Conservation (phyloP, 2,113 vertebrate species). For the Cyphomyrus discorhynchus region DNA sequence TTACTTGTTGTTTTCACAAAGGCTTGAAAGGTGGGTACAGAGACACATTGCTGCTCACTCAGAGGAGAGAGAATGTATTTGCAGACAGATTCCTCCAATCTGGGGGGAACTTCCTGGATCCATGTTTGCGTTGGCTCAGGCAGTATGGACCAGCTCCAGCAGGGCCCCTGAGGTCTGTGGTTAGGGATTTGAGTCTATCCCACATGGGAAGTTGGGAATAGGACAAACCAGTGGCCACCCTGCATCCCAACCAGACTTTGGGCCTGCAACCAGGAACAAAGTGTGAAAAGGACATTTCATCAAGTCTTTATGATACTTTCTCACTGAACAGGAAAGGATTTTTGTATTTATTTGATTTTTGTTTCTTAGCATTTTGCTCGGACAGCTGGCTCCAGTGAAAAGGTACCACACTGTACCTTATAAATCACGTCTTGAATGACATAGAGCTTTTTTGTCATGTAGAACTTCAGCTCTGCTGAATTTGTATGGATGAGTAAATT, state of each 20-base stretch:
- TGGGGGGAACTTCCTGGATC: slow-evolving; percentile 52
- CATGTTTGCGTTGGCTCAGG: slow-evolving; percentile 57
- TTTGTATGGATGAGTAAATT: slow-evolving; percentile 1
- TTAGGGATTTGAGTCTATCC: neutral
- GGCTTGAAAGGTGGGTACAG: neutral
- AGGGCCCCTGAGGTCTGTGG: slow-evolving; percentile 25
- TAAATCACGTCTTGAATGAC: neutral
- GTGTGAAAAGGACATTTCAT: neutral
- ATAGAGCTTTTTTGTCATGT: neutral
- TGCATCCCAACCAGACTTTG: neutral
- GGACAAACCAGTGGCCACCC: neutral
- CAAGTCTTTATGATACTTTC: neutral
- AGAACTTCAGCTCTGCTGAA: neutral
- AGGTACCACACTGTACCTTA: neutral
- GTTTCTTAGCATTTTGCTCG: neutral
- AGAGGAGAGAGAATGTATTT: slow-evolving; percentile 62
- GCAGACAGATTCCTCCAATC: slow-evolving; percentile 61
- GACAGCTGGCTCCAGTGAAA: neutral
- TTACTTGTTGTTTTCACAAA: neutral
- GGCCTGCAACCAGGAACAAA: neutral
- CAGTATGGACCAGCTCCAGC: slow-evolving; percentile 28
- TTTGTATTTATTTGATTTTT: neutral
- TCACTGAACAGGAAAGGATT: neutral
- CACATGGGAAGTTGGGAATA: neutral
- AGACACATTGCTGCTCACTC: slow-evolving; percentile 42